Base-by-base conservation (phyloP, 2,113 vertebrate genomes). In the western clawed frog (Xenopus tropicalis) region DNA sequence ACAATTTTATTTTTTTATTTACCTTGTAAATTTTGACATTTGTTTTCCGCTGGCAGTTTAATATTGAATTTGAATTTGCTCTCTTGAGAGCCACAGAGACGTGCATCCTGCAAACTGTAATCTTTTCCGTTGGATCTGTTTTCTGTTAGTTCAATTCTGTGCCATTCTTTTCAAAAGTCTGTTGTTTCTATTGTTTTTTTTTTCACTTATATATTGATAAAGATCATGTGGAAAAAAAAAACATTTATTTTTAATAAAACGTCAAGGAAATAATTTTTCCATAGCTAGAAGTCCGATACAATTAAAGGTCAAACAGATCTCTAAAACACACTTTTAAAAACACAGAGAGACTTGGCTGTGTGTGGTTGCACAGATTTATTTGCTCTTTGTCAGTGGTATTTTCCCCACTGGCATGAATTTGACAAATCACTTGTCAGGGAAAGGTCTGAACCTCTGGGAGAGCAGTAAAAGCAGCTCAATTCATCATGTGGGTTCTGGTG, bases 251-350 rank as follows among this genome's bases (percentile, higher is more conserved):
- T 67, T 74, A 74, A 68, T 74, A 69, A 69, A 68, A 69, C 69
- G 66, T 68, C 72, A 69, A 69, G 22, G 20, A 69, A 61, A 52
- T 69, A 9, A 62, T 75, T 74, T 74, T 67, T 62, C 16, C 44
- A 23, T 58, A n/a, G 72, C 72, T 51, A 22, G 43, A 57, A 68
- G 67, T 74, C 72, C 66, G 65, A 62, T 68, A 75, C 57, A 61
- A 75, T 43, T 62, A 75, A 74, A 75, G 72, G 72, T 75, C 72
- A 75, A 75, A 75, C 69, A 66, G 66, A 75, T 75, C 62, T 75
- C 56, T 68, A 75, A 61, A 43, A 68, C 23, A 46, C 65, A 25
- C 42, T 67, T 61, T 74, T 74, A 74, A 74, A 68, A 64, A 61
- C 43, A 67, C 29, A 48, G 20, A 74, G 66, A 74, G 42, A 66